Conservation (phyloP, 2,888 invertebrate genomes). For the Ichneumoninae sp. region DNA sequence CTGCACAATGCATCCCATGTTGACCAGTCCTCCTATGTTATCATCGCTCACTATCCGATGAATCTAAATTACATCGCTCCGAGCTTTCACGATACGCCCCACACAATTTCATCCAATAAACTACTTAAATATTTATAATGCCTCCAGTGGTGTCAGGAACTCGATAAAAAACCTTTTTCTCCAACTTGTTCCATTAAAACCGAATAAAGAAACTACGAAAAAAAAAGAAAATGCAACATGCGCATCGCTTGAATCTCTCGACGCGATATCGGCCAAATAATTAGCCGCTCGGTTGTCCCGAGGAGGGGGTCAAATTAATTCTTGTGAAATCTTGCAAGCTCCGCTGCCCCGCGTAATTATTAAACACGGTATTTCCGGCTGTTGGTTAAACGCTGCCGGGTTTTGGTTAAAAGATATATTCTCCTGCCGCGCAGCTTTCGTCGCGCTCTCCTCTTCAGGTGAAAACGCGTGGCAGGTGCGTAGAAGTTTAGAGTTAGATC, state of each 20-base stretch:
- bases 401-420: neutral
- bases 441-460: slow-evolving; percentile 17
- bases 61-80: neutral
- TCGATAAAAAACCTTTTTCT: neutral
- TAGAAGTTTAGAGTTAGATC: slow-evolving; percentile 28
- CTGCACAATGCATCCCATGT: neutral
- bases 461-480: slow-evolving; percentile 53
- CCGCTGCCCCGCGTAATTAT: neutral
- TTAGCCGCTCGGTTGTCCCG: neutral
- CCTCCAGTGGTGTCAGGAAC: neutral
- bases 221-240: neutral
- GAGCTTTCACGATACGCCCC: neutral
- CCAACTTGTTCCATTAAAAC: neutral
- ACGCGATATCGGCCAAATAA: neutral
- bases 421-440: neutral
- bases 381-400: slow-evolving; percentile 1
- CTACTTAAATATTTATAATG: neutral
- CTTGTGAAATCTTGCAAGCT: neutral
- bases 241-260: neutral
- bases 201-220: neutral
- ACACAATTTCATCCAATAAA: neutral
- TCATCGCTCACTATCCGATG: neutral
- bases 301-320: neutral
- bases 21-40: neutral
- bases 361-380: slow-evolving; percentile 6